Conservation (phyloP, 2,113 vertebrate genomes). For the Antechinus stuartii region DNA sequence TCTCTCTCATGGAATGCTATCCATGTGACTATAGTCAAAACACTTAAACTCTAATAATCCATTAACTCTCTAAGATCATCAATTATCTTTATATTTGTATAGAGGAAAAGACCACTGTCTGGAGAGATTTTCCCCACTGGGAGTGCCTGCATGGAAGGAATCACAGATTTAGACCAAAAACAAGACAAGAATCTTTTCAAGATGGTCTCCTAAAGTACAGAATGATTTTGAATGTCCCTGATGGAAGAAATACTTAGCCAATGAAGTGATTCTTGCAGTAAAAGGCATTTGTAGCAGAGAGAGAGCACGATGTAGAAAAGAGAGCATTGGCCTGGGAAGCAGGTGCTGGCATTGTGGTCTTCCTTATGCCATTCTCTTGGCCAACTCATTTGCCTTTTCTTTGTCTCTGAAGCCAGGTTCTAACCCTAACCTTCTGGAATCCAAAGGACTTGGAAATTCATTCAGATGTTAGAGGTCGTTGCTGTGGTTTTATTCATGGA, state of each 20-base stretch:
- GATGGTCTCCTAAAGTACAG: not conserved
- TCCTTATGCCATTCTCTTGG: not conserved
- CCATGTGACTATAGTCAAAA: not conserved
- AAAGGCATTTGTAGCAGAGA: not conserved
- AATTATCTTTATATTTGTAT: not conserved
- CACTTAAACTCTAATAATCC: not conserved
- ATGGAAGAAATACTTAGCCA: not conserved
- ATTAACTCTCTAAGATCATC: not conserved
- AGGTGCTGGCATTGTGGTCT: not conserved
- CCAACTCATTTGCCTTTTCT: not conserved
- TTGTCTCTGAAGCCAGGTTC: not conserved
- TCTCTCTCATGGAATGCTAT: not conserved
- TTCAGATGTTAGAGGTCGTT: not conserved
- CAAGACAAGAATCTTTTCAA: not conserved
- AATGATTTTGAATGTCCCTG: not conserved
- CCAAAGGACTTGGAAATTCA: not conserved
- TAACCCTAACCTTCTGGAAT: conserved; percentile 4
- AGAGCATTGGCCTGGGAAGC: too few species aligned
- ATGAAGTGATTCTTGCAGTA: not conserved
- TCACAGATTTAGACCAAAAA: not conserved
- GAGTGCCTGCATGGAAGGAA: not conserved
- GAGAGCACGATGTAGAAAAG: not conserved
- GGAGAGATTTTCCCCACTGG: not conserved
- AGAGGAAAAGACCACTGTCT: too few species aligned
- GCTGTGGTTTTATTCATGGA: not conserved